These are phyloP conservation scores for Protodeltote pygarga DNA, from an alignment of 2,888 invertebrate species.

Conservation along the genomic window DNA sequence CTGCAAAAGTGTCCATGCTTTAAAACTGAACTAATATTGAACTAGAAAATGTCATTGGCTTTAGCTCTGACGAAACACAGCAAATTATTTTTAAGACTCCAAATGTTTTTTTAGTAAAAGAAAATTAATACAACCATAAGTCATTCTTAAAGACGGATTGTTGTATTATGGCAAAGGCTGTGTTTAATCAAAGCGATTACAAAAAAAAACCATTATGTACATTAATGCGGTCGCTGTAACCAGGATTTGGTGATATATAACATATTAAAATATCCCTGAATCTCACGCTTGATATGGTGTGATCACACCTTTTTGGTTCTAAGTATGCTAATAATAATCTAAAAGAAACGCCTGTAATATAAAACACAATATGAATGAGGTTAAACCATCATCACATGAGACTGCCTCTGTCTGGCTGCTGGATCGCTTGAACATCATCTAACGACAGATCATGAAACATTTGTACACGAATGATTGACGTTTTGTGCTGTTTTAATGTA, in stretches of 20 bases:
- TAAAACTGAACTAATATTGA: constrained; percentile 56
- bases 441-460: constrained; percentile 45
- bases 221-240: constrained; percentile 67
- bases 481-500: constrained; percentile 49
- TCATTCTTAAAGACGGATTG: neutral
- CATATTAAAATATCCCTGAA: constrained; percentile 53
- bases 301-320: constrained; percentile 43
- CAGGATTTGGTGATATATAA: constrained; percentile 71
- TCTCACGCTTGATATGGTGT: constrained; percentile 48
- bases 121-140: neutral
- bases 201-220: constrained; percentile 62
- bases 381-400: constrained; percentile 32
- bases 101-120: neutral
- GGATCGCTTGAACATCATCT: constrained; percentile 49
- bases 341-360: constrained; percentile 29
- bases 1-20: constrained; percentile 65
- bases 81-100: neutral
- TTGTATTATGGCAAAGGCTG: constrained; percentile 12
- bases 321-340: constrained; percentile 49
- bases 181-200: constrained; percentile 41
- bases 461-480: constrained; percentile 44
- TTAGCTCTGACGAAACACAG: constrained; percentile 36
- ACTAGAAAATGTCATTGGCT: constrained; percentile 53
- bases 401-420: constrained; percentile 36
- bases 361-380: constrained; percentile 17